These are phyloP conservation scores for Labeo catla DNA, from an alignment of 2,113 vertebrate genomes.

Conservation along the genomic window DNA sequence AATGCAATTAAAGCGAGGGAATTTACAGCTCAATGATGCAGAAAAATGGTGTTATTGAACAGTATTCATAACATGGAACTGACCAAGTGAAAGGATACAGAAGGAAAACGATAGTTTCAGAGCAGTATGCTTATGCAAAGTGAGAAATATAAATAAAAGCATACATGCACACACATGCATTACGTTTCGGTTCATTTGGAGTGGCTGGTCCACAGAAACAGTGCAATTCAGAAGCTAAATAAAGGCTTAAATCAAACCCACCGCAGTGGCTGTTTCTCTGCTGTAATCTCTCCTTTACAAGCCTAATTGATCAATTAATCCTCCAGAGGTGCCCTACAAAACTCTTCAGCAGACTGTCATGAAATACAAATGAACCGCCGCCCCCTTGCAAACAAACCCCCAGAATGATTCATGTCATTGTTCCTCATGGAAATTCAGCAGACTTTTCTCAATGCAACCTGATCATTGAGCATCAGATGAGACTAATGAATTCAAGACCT, in stretches of 20 bases:
- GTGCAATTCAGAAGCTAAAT: not conserved
- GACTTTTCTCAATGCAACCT: constrained; percentile 43
- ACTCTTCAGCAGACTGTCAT: constrained; percentile 41
- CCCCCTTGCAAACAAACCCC: constrained; percentile 36
- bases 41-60: not conserved
- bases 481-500: constrained; percentile 40
- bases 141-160: not conserved
- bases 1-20: not conserved
- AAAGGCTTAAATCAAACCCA: constrained; percentile 1
- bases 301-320: constrained; percentile 53
- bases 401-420: constrained; percentile 41
- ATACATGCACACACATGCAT: not conserved
- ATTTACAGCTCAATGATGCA: constrained; percentile 42
- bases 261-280: constrained; percentile 3
- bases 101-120: not conserved
- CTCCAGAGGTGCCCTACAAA: constrained; percentile 56
- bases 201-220: not conserved
- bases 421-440: constrained; percentile 5
- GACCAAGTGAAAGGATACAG: not conserved
- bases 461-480: constrained; percentile 35
- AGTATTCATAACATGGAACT: not conserved
- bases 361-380: constrained; percentile 49
- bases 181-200: not conserved
- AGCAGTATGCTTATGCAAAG: not conserved
- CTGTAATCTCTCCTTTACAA: constrained; percentile 25